Evolutionary conservation across 2,797 vertebrate species (phyloP).

Genomic region (Platalea minor): DNA sequence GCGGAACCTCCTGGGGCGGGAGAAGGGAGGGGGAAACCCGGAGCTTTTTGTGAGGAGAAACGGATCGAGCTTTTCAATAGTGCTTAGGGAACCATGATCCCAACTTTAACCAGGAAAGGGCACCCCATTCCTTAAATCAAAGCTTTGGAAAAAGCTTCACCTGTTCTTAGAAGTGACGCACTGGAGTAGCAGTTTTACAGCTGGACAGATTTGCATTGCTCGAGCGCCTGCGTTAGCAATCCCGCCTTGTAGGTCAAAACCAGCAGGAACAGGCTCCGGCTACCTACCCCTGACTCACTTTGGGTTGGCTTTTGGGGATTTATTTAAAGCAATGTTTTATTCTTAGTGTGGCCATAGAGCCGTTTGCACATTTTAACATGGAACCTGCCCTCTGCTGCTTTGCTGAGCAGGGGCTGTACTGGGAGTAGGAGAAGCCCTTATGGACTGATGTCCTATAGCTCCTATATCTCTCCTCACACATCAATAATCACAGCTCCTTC

Average conservation of each 20-base stretch:
- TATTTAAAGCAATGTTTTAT: background rate
- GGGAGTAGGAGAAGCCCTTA: background rate
- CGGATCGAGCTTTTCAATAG: fast-evolving
- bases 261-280: background rate
- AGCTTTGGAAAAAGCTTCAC: background rate
- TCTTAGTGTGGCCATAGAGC: background rate
- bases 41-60: background rate
- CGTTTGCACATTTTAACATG: background rate
- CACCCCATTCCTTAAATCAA: background rate
- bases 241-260: background rate
- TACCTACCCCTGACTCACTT: background rate
- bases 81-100: fast-evolving
- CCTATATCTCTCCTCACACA: background rate
- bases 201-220: background rate
- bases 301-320: background rate
- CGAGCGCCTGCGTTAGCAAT: fast-evolving
- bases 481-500: background rate
- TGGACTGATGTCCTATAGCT: fast-evolving
- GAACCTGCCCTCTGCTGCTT: background rate
- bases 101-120: background rate
- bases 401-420: background rate
- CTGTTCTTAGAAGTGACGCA: fast-evolving
- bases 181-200: background rate
- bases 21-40: background rate
- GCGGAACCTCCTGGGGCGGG: background rate